phyloP scores from a whole-genome alignment of 2,888 invertebrate genomes.

The Pheosia gnoma region DNA sequence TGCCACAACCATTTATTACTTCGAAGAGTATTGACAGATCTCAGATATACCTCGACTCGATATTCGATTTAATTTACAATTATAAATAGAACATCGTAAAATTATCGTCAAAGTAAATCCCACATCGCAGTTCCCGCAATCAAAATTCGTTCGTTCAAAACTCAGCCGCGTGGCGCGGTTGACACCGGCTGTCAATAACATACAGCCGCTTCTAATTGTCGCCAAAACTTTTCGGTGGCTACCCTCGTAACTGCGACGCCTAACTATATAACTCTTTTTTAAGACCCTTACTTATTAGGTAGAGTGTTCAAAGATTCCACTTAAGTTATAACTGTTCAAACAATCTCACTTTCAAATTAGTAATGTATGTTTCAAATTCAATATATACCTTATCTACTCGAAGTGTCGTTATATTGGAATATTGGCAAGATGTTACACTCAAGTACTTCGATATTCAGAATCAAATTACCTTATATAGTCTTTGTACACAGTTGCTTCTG shows the following conservation, averaged over 20 bases:
- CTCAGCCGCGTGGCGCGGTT: constrained; percentile 34
- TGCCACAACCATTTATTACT: too few species aligned
- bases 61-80: too few species aligned
- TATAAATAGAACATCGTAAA: too few species aligned
- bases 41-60: too few species aligned
- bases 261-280: not conserved
- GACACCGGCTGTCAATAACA: constrained; percentile 47
- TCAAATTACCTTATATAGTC: not conserved
- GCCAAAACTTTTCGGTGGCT: constrained; percentile 24
- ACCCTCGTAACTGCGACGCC: not conserved
- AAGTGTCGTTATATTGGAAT: not conserved
- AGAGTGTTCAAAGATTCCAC: too few species aligned
- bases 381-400: not conserved
- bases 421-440: not conserved
- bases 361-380: not conserved
- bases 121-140: constrained; percentile 40
- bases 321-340: not conserved
- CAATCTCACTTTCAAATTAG: not conserved
- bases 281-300: too few species aligned
- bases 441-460: constrained; percentile 2
- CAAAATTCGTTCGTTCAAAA: constrained; percentile 49
- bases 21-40: too few species aligned
- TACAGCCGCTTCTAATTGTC: constrained; percentile 41
- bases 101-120: too few species aligned
- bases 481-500: not conserved